Base-by-base conservation (phyloP, 2,113 vertebrate species). In the Tachysurus fulvidraco region DNA sequence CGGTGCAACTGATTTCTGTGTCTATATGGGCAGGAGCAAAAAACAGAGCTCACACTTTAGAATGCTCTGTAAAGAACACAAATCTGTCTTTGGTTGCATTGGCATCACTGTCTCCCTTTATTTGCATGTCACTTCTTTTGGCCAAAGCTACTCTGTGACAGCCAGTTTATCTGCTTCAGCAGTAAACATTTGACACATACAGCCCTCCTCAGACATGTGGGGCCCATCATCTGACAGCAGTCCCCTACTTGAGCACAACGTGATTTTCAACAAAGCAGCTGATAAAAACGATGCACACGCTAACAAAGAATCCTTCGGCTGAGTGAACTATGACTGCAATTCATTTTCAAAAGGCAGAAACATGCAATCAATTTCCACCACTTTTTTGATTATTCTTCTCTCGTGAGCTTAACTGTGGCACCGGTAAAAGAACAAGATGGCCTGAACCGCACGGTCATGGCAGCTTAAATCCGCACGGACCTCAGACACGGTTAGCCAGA, bases 111-210 rank as follows among this genome's bases (percentile, higher is more conserved):
- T 67, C 46, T 73, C 82, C 59, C 81, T 88, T 89, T 88, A 92
- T 94, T 93, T 93, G 73, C 86, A 89, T 94, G 88, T 91, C 94
- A 94, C 93, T 93, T 94, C 92, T 69, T 85, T 94, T 94, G 93
- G 94, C 93, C 90, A 71, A 85, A 57, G 90, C 87, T 90, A 85
- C 36, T 86, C 91, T 92, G 93, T 92, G 92, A 93, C 91, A 89
- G 74, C 83, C 89, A 88, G 87, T 88, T 90, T 89, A 83, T 76
- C 84, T 86, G 83, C 84, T 86, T 90, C 81, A 83, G 86, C 89
- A 82, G 88, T 92, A 91, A 90, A 90, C 30, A 62, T 84, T 73
- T 83, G 88, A 91, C 85, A 88, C 88, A 90, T 91, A 90, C 84
- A 91, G 86, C n/a, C 81, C 87, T 81, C 71, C 80, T 86, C 46